phyloP scores from a whole-genome alignment of 2,888 invertebrate species.

The Eucera pruinosa region DNA sequence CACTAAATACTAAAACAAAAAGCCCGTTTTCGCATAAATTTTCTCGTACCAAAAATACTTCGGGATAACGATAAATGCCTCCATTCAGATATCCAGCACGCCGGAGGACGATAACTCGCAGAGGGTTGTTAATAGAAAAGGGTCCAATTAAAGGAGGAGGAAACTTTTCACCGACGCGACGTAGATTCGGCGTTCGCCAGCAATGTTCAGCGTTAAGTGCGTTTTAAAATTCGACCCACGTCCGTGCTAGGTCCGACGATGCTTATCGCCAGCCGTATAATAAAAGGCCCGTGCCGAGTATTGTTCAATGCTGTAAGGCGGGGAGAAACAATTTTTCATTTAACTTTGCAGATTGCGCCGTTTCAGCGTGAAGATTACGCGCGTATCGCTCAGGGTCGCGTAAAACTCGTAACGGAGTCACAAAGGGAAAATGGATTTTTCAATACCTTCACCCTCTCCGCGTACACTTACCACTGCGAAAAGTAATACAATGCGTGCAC shows the following conservation, averaged over 20 bases:
- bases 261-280: constrained; percentile 36
- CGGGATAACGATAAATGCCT: constrained; percentile 13
- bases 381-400: constrained; percentile 36
- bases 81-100: constrained; percentile 17
- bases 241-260: constrained; percentile 20
- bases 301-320: constrained; percentile 38
- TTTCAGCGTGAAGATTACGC: constrained; percentile 41
- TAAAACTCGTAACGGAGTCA: constrained; percentile 43
- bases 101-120: constrained; percentile 34
- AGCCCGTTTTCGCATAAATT: no score
- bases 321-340: constrained; percentile 60
- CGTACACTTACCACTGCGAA: background rate
- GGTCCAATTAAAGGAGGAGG: constrained; percentile 54
- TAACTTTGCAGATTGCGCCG: constrained; percentile 29
- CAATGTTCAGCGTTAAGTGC: constrained; percentile 26
- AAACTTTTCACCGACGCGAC: constrained; percentile 25
- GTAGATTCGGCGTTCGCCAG: constrained; percentile 16
- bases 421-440: constrained; percentile 31
- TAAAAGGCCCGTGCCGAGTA: constrained; percentile 31
- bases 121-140: constrained; percentile 44
- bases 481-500: background rate
- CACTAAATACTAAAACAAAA: no score
- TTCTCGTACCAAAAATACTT: no score
- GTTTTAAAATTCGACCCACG: constrained; percentile 54
- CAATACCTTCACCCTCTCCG: background rate